Percentiles rank a stretch among this genome's conserved stretches.
These are phyloP conservation scores for Torymus texanus DNA, from an alignment of 2,888 invertebrate genomes.

Conservation along the genomic window DNA sequence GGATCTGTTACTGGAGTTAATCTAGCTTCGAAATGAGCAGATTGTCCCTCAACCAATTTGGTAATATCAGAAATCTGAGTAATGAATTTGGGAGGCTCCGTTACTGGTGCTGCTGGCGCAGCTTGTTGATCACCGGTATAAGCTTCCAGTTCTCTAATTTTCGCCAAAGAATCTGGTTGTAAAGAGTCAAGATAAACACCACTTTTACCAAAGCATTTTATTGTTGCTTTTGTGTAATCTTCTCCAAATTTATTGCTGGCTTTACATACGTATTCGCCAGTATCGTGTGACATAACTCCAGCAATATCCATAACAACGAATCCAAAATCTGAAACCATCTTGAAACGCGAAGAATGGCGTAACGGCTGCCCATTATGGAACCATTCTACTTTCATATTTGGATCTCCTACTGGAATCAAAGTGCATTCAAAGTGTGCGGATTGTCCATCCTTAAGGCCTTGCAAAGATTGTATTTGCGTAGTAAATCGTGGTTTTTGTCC, in stretches of 20 bases:
- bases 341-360: conserved; percentile 91
- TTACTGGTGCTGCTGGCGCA: conserved; percentile 80
- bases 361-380: conserved; percentile 95
- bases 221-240: conserved; percentile 90
- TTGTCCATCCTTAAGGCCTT: conserved; percentile 92
- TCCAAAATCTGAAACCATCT: conserved; percentile 96
- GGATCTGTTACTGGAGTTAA: conserved; percentile 96
- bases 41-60: conserved; percentile 94
- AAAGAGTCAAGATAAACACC: conserved; percentile 92
- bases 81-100: conserved; percentile 91
- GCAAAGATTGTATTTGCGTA: conserved; percentile 88
- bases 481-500: conserved; percentile 93
- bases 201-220: conserved; percentile 88
- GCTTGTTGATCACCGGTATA: conserved; percentile 80
- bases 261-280: conserved; percentile 94
- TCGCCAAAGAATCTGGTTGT: conserved; percentile 92
- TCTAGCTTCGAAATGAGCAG: conserved; percentile 94
- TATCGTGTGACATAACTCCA: conserved; percentile 94
- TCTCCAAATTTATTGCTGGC: conserved; percentile 94
- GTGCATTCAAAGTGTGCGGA: conserved; percentile 97
- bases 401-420: conserved; percentile 94
- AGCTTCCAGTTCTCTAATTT: conserved; percentile 90
- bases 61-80: conserved; percentile 91
- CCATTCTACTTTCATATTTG: conserved; percentile 96
- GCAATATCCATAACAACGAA: conserved; percentile 96